phyloP scores from a whole-genome alignment of 2,888 invertebrate genomes.

The Orthosia cruda region DNA sequence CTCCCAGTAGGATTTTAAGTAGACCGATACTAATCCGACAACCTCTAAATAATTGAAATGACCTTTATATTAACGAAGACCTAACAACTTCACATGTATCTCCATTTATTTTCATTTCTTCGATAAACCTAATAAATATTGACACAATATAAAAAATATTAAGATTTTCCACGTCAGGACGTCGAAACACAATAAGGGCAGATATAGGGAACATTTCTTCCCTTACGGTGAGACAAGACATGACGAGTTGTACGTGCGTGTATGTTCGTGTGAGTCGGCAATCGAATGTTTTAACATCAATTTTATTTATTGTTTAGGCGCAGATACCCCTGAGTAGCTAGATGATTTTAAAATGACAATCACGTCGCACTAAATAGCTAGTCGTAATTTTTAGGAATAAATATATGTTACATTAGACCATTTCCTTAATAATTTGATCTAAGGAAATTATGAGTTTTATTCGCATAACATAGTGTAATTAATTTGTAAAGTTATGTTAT shows the following conservation, averaged over 20 bases:
- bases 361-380: no score
- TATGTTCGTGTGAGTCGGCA: slow-evolving; percentile 2
- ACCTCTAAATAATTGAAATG: not conserved
- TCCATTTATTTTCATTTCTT: slow-evolving; percentile 11
- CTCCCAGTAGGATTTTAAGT: not conserved
- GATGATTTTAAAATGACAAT: no score
- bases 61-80: not conserved
- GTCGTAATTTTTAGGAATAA: no score
- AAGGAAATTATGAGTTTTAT: no score
- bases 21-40: not conserved
- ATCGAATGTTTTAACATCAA: slow-evolving; percentile 32
- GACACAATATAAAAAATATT: slow-evolving; percentile 59
- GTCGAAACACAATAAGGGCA: slow-evolving; percentile 51
- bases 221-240: slow-evolving; percentile 13
- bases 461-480: no score
- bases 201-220: slow-evolving; percentile 36
- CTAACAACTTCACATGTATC: not conserved
- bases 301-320: slow-evolving; percentile 41
- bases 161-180: slow-evolving; percentile 56
- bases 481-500: no score
- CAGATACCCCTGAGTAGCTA: no score
- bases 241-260: slow-evolving; percentile 50
- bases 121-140: slow-evolving; percentile 56
- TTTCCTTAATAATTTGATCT: no score
- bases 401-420: no score